Evolutionary conservation across 2,888 invertebrate genomes (phyloP).

Genomic region (Thalpophila matura): DNA sequence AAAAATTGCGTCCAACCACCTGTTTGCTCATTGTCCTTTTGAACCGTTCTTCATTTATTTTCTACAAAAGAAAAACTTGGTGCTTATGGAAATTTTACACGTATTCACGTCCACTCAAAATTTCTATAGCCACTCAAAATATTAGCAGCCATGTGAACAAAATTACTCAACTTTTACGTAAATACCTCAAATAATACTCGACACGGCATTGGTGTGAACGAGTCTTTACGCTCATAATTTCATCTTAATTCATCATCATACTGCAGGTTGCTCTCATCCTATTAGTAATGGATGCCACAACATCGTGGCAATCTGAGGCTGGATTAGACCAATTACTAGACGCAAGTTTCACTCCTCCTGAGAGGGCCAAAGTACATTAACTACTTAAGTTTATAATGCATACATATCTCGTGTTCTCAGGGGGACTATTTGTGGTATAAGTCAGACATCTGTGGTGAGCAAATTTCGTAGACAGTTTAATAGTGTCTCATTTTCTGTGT

Average conservation of each 20-base stretch:
- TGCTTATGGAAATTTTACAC: background rate
- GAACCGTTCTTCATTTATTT: background rate
- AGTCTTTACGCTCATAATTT: conserved; percentile 4
- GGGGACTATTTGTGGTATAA: conserved; percentile 22
- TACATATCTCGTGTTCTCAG: conserved; percentile 23
- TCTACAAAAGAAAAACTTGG: background rate
- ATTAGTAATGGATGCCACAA: conserved; percentile 43
- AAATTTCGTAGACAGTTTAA: conserved; percentile 7
- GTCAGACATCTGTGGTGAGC: conserved; percentile 6
- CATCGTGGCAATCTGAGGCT: background rate
- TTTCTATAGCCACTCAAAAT: background rate
- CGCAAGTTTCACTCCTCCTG: conserved; percentile 20
- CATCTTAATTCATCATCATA: conserved; percentile 15
- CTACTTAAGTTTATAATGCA: conserved; percentile 41
- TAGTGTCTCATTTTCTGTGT: background rate
- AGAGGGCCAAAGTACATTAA: conserved; percentile 35
- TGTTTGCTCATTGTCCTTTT: conserved; percentile 24
- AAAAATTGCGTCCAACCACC: conserved; percentile 31
- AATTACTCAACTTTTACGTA: too few species aligned
- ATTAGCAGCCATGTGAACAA: too few species aligned
- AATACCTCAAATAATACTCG: too few species aligned
- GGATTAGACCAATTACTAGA: conserved; percentile 48
- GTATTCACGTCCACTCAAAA: too few species aligned
- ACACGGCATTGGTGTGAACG: background rate
- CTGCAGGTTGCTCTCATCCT: conserved; percentile 32